phyloP scores from a whole-genome alignment of 2,888 invertebrate genomes.

The Anthophora plumipes region DNA sequence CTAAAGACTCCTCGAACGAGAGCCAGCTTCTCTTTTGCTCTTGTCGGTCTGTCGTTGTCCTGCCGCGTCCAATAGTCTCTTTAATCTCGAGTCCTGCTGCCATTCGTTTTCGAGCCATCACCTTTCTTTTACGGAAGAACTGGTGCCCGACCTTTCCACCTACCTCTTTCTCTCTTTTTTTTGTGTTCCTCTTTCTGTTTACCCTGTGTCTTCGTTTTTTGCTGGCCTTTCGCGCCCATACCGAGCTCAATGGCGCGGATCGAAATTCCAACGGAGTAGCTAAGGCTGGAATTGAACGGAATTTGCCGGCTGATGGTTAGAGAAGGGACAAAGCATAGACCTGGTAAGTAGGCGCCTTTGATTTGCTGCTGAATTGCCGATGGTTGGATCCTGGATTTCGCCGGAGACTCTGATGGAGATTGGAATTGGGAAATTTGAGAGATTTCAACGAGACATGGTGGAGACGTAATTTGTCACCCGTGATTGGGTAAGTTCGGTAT shows the following conservation, averaged over 20 bases:
- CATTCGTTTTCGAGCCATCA: conserved; percentile 61
- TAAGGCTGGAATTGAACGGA: conserved; percentile 59
- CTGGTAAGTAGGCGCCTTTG: conserved; percentile 19
- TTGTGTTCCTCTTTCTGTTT: conserved; percentile 8
- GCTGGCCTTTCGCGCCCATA: conserved; percentile 13
- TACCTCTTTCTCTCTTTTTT: conserved; percentile 13
- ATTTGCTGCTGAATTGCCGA: conserved; percentile 23
- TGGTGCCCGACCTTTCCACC: neutral
- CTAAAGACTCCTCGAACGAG: conserved; percentile 33
- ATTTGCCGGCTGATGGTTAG: conserved; percentile 13
- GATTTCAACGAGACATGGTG: neutral
- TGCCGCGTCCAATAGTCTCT: conserved; percentile 68
- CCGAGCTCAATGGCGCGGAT: conserved; percentile 54
- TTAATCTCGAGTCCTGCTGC: conserved; percentile 71
- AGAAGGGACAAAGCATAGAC: conserved; percentile 20
- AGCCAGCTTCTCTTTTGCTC: neutral
- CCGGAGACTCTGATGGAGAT: neutral
- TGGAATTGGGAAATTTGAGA: neutral
- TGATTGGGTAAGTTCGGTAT: neutral
- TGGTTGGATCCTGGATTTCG: neutral
- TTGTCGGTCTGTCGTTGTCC: conserved; percentile 52
- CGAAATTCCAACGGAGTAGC: conserved; percentile 52
- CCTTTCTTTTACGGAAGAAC: conserved; percentile 32
- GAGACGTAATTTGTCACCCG: neutral
- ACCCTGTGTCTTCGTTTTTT: conserved; percentile 10